Base-by-base conservation (phyloP, 1,140 invertebrate genomes). In the Anoplophora glabripennis region DNA sequence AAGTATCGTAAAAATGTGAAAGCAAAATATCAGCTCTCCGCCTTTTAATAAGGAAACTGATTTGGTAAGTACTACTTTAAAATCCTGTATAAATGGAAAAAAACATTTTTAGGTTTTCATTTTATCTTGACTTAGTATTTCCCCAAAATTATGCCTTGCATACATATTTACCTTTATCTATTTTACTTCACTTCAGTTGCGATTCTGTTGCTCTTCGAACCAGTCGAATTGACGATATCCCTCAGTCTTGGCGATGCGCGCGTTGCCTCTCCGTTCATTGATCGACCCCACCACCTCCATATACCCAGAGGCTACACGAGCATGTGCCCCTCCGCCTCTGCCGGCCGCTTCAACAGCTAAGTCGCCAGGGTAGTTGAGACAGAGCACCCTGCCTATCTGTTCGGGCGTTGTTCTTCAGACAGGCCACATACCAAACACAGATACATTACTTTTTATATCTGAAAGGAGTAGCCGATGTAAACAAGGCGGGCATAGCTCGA, bases 361-460 rank as follows among this genome's bases (percentile, higher is more conserved):
- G 33, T 28, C 52, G 59, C 64, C 66, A 56, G 70, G 70, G 70
- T 72, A 72, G 70, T 72, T 68, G 59, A 60, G 33, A 21, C 35
- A 42, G 15, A 41, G 15, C 52, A 61, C 48, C 65, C 61, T 59
- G 56, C 59, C 54, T 63, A 54, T 67, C 67, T 49, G 51, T 56
- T 56, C 65, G 69, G 67, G 67, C 67, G 67, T 69, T 71, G 69
- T 60, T 68, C 55, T 34, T 45, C 48, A 44, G 35, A 40, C 37
- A 49, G 41, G 15, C 38, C 38, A 46, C 18, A 38, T 7, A 21
- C 38, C 21, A 51, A 40, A 18, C 21, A 54, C 37, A 15, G 44
- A 44, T 15, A 18, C 17, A n/a, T 40, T 52, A 21, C 34, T 37
- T 2, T n/a, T 18, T 35, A 51, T 51, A 35, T 18, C 34, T 52